phyloP scores from a whole-genome alignment of 2,797 vertebrate genomes.

The Coregonus ussuriensis region DNA sequence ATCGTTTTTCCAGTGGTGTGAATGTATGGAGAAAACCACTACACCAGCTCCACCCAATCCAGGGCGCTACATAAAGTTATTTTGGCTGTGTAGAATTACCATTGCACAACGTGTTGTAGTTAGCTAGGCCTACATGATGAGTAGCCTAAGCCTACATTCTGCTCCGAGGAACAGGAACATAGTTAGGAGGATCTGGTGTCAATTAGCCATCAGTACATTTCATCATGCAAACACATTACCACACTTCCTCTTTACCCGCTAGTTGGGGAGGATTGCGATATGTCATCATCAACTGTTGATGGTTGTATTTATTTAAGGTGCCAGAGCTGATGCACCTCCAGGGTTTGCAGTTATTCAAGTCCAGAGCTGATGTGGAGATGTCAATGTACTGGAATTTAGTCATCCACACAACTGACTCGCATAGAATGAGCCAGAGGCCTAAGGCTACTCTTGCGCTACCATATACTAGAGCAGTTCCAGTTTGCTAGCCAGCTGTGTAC shows the following conservation, averaged over 20 bases:
- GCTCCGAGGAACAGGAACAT: constrained; percentile 31
- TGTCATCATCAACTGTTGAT: constrained; percentile 63
- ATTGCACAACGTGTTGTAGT: not conserved
- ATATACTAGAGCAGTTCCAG: constrained; percentile 47
- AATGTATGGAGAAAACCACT: not conserved
- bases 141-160: constrained; percentile 22
- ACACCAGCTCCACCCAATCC: not conserved
- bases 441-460: constrained; percentile 33
- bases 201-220: constrained; percentile 56
- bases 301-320: constrained; percentile 61
- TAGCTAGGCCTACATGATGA: not conserved
- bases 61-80: constrained; percentile 1
- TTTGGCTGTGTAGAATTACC: not conserved
- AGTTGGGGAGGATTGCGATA: constrained; percentile 56
- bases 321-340: constrained; percentile 54
- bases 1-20: not conserved
- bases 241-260: constrained; percentile 58
- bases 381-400: constrained; percentile 25
- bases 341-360: constrained; percentile 51
- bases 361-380: constrained; percentile 38
- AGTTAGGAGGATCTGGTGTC: constrained; percentile 57
- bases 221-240: constrained; percentile 51
- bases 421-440: constrained; percentile 54
- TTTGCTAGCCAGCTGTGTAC: constrained; percentile 40
- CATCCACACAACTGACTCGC: constrained; percentile 49